Base-by-base conservation (phyloP, 2,888 invertebrate genomes). In the Synanthedon myopaeformis region DNA sequence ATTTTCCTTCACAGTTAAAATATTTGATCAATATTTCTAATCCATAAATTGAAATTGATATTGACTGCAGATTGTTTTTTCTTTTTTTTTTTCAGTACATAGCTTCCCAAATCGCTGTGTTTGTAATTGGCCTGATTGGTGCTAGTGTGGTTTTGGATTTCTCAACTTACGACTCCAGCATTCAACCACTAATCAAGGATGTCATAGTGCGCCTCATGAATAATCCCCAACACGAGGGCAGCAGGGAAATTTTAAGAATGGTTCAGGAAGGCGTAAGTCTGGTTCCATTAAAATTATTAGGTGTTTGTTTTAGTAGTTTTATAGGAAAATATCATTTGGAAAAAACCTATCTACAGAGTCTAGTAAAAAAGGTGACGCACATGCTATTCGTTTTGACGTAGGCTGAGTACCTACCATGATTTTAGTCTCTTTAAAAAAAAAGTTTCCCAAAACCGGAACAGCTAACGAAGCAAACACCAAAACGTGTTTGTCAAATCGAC, bases 261-360 rank as follows among this genome's bases (percentile, higher is more conserved):
- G 92, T 96, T 51, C 96, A 96, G 74, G 95, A 96, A 88, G 93
- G 92, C 64, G 94, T 94, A 85, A 91, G 92, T 83, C 52, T 41
- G 35, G 0, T 35, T 0, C 8, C 35, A 2, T 35, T 35, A 35
- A 1, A 35, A 35, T 8, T 35, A 10, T 35, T 10, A 35, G 35
- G 35, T 35, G 10, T 35, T 35, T 35, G 10, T 35, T 35, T 35
- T 35, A 10, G 35, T 35, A 35, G 35, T 35, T 10, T 10, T 10
- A 35, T 35, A 23, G 5, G 23, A 23, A 23, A 23, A 23, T 35
- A 10, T 8, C 35, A 35, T 35, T 8, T 28, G 28, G 28, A 28
- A 35, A n/a, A 35, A 35, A 10, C 10, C 3, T 35, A 35, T 35
- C 8, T 35, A 35, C 35, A 35, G 10, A 35, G 10, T 35, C 10